phyloP scores from a whole-genome alignment of 2,113 vertebrate species.

The Apteryx mantelli region DNA sequence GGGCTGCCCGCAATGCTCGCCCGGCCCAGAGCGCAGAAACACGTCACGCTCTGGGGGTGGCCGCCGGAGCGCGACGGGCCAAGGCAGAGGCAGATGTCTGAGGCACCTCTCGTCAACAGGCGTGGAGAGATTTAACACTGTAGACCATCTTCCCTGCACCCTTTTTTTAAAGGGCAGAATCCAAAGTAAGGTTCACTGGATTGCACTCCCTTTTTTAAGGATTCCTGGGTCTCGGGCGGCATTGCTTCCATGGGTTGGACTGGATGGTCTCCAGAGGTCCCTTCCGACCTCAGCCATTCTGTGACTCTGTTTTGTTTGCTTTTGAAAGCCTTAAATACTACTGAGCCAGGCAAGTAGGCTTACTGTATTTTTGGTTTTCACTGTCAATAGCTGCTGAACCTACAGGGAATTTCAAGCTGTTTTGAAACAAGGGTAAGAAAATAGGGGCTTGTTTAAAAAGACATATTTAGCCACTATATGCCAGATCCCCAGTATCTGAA shows the following conservation, averaged over 20 bases:
- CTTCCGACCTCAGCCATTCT: background rate
- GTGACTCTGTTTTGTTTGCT: background rate
- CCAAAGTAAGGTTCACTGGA: background rate
- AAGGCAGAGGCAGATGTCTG: constrained; percentile 9
- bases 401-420: background rate
- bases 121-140: background rate
- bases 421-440: background rate
- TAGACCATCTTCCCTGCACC: background rate
- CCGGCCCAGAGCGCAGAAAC: background rate
- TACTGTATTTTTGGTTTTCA: background rate
- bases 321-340: background rate
- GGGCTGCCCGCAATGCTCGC: accelerated
- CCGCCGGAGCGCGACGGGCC: background rate
- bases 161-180: background rate
- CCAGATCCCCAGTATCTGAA: background rate
- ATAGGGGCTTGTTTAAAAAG: background rate
- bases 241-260: background rate
- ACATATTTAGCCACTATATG: background rate
- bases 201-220: accelerated
- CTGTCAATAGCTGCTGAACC: background rate
- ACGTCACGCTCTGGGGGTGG: background rate
- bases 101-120: background rate
- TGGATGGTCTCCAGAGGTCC: background rate
- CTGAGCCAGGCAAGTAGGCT: background rate
- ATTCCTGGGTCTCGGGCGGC: background rate